A percentile compares a stretch with the other conserved stretches of the same genome.
phyloP scores from a whole-genome alignment of 2,797 vertebrate genomes.

The Moxostoma hubbsi region DNA sequence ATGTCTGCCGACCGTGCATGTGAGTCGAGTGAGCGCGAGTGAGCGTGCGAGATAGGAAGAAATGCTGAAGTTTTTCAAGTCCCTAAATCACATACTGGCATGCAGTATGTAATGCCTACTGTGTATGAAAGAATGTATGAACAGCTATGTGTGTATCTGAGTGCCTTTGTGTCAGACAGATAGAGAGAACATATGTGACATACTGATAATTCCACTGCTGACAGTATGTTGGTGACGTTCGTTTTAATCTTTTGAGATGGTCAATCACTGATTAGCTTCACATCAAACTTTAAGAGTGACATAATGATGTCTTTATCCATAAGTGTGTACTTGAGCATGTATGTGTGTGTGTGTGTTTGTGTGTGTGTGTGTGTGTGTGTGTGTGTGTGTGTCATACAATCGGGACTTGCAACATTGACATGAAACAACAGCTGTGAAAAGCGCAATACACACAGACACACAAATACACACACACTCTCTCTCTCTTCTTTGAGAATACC shows the following conservation, averaged over 20 bases:
- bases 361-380: not conserved
- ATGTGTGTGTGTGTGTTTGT: not conserved
- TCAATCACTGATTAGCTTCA: conserved; percentile 17
- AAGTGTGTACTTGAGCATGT: not conserved
- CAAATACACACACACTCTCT: not conserved
- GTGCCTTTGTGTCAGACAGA: not conserved
- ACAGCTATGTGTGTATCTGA: conserved; percentile 14
- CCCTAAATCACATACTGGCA: conserved; percentile 6
- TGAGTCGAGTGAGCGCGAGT: not conserved
- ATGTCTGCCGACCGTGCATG: conserved; percentile 10
- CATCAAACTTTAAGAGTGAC: not conserved
- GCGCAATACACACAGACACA: not conserved
- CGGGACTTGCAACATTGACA: too few relatives aligned
- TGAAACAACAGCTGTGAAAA: too few relatives aligned
- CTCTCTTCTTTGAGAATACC: not conserved
- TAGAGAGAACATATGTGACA: not conserved
- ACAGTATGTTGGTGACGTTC: not conserved
- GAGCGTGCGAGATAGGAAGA: not conserved
- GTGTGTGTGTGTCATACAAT: not conserved
- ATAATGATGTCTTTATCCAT: conserved; percentile 1
- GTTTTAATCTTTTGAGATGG: not conserved
- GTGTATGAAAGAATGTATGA: conserved; percentile 18
- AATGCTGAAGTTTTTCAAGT: conserved; percentile 3
- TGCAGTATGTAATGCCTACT: conserved; percentile 17
- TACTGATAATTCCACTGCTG: not conserved